Conservation (phyloP, 2,797 vertebrate species). For the Garrulus glandarius region DNA sequence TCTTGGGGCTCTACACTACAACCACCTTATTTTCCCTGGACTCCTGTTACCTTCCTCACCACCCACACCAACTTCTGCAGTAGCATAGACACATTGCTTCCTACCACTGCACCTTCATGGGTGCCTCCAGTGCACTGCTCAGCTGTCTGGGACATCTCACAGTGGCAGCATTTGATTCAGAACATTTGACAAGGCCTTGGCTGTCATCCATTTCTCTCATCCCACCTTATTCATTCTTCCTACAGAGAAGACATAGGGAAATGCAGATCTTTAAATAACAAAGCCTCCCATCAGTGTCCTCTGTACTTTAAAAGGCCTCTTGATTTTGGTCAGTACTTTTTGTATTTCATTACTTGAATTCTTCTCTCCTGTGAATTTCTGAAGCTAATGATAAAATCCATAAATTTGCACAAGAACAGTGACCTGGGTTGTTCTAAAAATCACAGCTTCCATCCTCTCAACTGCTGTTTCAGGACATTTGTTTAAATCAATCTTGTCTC, state of each 20-base stretch:
- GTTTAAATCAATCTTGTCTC: background rate
- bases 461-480: background rate
- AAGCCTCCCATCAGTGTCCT: background rate
- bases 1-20: background rate
- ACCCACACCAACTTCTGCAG: background rate
- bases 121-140: background rate
- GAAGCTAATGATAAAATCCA: background rate
- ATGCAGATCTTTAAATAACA: background rate
- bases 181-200: background rate
- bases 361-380: background rate
- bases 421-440: background rate
- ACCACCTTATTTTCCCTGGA: background rate
- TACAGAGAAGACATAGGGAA: background rate
- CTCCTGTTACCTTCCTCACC: background rate
- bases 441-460: background rate
- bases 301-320: background rate
- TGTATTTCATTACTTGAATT: background rate
- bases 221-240: background rate
- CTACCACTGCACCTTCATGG: background rate
- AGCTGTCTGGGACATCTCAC: background rate
- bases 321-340: background rate
- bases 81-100: fast-evolving
- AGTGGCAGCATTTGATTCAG: background rate
- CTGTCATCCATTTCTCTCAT: background rate
- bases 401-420: background rate